Percentiles rank a stretch among this genome's conserved stretches.
Conservation (phyloP, 2,797 vertebrate genomes). For the Rhinella marina region DNA sequence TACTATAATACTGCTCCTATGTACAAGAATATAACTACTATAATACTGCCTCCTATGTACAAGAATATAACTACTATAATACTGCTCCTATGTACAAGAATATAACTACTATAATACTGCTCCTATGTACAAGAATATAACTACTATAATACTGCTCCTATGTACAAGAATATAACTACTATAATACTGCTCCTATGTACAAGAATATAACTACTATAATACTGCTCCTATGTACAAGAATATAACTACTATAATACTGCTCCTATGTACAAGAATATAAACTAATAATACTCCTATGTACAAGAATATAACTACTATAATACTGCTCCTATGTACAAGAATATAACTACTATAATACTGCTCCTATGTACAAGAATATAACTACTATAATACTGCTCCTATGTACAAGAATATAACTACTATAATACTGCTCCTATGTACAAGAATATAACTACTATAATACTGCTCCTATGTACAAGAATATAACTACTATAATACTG, state of each 20-base stretch:
- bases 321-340: background rate
- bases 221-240: no score
- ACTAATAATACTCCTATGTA: background rate
- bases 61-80: slow-evolving; percentile 2
- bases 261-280: no score
- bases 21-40: background rate
- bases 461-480: background rate
- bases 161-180: background rate
- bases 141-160: slow-evolving; percentile 1
- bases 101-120: slow-evolving; percentile 9
- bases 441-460: slow-evolving; percentile 9
- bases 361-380: slow-evolving; percentile 5
- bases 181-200: slow-evolving; percentile 6
- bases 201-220: slow-evolving; percentile 1
- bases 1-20: background rate
- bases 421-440: slow-evolving; percentile 3
- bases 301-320: slow-evolving; percentile 3
- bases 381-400: slow-evolving; percentile 2
- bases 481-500: slow-evolving; percentile 1
- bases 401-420: background rate
- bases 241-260: background rate
- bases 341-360: background rate
- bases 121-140: background rate
- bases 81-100: background rate
- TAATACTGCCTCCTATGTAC: no score